These are phyloP conservation scores for Drosophila setifemur DNA, from an alignment of 1,140 invertebrate species.

Conservation along the genomic window DNA sequence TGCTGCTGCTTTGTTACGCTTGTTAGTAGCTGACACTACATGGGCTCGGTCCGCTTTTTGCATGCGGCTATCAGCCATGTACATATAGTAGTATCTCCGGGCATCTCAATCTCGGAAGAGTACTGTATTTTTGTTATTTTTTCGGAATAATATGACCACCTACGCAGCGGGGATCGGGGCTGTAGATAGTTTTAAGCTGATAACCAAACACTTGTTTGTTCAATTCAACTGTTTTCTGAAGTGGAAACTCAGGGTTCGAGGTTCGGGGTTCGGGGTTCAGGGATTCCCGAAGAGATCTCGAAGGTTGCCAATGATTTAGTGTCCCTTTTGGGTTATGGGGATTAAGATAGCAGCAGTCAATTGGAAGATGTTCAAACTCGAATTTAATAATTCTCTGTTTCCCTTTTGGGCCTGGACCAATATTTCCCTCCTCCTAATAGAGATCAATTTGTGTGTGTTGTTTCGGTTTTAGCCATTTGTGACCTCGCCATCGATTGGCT, in stretches of 20 bases:
- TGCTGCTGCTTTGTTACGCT: constrained; percentile 63
- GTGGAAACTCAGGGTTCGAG: constrained; percentile 34
- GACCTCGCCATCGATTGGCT: constrained; percentile 42
- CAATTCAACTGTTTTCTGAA: constrained; percentile 7
- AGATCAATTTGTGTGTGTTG: constrained; percentile 30
- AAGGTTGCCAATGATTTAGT: constrained; percentile 40
- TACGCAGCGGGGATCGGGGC: constrained; percentile 1
- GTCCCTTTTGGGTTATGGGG: constrained; percentile 11
- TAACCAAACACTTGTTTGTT: constrained; percentile 27
- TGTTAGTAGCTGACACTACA: constrained; percentile 73
- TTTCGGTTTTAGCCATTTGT: constrained; percentile 37
- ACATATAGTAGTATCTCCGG: background rate
- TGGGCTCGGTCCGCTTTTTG: constrained; percentile 3
- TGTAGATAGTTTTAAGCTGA: constrained; percentile 36
- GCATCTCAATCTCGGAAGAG: constrained; percentile 46
- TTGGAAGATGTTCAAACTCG: constrained; percentile 15
- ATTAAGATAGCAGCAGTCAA: constrained; percentile 32
- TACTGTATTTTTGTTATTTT: too few relatives aligned
- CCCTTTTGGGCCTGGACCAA: background rate
- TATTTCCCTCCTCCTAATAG: constrained; percentile 12
- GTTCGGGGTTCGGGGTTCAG: constrained; percentile 21
- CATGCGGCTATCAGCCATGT: constrained; percentile 12
- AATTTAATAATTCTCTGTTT: too few relatives aligned
- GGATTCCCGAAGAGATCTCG: constrained; percentile 15
- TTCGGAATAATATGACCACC: constrained; percentile 17